Percentiles rank a stretch among this genome's conserved stretches.
Conservation (phyloP, 2,888 invertebrate species). For the Chydorus sphaericus region DNA sequence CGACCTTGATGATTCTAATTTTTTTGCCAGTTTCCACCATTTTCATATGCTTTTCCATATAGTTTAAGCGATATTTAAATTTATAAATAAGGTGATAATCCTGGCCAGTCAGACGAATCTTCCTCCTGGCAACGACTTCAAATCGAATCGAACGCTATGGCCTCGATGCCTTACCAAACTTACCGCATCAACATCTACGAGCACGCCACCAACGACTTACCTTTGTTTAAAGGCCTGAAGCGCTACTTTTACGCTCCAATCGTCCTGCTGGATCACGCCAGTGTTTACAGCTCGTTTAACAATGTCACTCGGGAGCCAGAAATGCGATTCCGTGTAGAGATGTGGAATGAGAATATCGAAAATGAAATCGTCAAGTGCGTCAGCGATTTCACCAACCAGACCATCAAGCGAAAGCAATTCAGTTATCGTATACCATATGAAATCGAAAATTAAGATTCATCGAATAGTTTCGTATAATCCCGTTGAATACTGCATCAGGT, state of each 20-base stretch:
- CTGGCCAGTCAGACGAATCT: too few species aligned
- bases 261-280: not conserved
- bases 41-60: too few species aligned
- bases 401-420: too few species aligned
- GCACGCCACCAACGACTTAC: not conserved
- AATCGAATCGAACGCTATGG: not conserved
- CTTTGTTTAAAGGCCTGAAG: not conserved
- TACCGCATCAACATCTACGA: not conserved
- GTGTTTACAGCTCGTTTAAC: slow-evolving; percentile 24
- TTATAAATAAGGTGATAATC: too few species aligned
- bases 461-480: too few species aligned
- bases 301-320: slow-evolving; percentile 45
- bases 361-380: not conserved
- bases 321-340: not conserved
- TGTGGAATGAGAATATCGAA: not conserved
- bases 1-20: too few species aligned
- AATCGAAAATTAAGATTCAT: too few species aligned
- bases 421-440: too few species aligned
- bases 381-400: not conserved
- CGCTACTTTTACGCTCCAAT: not conserved
- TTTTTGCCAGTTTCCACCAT: too few species aligned
- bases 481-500: too few species aligned
- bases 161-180: not conserved
- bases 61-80: too few species aligned
- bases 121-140: not conserved